Conservation (phyloP, 2,888 invertebrate genomes). For the Megaustenia siamemsis region DNA sequence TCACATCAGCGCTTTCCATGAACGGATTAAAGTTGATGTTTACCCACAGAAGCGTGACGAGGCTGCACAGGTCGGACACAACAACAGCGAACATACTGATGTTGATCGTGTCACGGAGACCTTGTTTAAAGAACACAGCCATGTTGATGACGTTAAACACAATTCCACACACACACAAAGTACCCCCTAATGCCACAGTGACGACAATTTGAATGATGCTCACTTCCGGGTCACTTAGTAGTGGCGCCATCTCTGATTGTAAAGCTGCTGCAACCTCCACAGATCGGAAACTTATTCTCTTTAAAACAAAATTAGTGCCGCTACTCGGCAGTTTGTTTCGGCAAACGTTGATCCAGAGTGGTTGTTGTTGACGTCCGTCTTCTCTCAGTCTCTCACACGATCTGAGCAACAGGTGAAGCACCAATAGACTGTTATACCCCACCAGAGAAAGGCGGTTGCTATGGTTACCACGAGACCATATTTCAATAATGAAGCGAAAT, state of each 20-base stretch:
- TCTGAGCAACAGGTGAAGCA: too few species aligned
- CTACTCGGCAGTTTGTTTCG: too few species aligned
- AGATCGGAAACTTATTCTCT: too few species aligned
- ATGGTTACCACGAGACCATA: too few species aligned
- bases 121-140: conserved; percentile 19
- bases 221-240: not conserved
- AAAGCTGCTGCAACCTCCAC: too few species aligned
- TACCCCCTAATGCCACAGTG: not conserved
- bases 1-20: conserved; percentile 10
- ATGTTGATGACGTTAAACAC: conserved; percentile 23
- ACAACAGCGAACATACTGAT: conserved; percentile 16
- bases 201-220: not conserved
- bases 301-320: too few species aligned
- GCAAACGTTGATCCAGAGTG: too few species aligned
- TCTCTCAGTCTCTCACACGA: too few species aligned
- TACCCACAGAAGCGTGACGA: conserved; percentile 5
- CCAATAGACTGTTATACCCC: too few species aligned
- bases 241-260: not conserved
- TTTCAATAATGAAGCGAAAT: too few species aligned
- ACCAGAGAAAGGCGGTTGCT: too few species aligned
- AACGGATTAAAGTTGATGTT: conserved; percentile 20
- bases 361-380: too few species aligned
- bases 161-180: not conserved
- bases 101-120: conserved; percentile 13
- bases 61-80: conserved; percentile 6